Conservation (phyloP, 2,888 invertebrate genomes). For the Tipula helvola region DNA sequence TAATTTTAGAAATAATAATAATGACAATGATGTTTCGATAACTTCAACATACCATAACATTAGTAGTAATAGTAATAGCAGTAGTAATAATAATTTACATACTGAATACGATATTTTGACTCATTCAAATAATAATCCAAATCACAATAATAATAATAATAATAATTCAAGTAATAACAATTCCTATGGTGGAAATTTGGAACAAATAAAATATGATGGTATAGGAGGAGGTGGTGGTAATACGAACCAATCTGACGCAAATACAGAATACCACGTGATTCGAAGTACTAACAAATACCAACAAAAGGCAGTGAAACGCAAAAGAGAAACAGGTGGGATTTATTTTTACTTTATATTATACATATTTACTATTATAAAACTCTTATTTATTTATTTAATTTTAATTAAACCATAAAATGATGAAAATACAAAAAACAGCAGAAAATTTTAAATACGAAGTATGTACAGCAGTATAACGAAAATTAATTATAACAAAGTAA, state of each 20-base stretch:
- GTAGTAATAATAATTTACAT: constrained; percentile 15
- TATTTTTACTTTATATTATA: neutral
- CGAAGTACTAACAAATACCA: constrained; percentile 20
- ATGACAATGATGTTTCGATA: constrained; percentile 19
- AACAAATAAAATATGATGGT: constrained; percentile 13
- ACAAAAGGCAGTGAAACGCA: constrained; percentile 21
- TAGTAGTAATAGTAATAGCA: constrained; percentile 15
- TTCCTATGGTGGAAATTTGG: constrained; percentile 14
- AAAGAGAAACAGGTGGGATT: constrained; percentile 22
- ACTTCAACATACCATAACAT: constrained; percentile 16
- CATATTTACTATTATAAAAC: neutral
- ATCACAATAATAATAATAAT: neutral
- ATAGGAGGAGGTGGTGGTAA: neutral
- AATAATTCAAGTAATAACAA: neutral
- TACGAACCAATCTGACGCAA: constrained; percentile 13
- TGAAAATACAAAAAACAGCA: neutral
- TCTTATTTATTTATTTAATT: constrained; percentile 4
- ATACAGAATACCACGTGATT: constrained; percentile 19
- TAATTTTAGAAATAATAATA: constrained; percentile 11
- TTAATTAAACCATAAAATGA: neutral
- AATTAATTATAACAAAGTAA: neutral
- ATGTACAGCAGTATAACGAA: neutral
- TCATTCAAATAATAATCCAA: constrained; percentile 13
- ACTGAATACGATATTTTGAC: constrained; percentile 9
- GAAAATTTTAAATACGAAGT: neutral